Conservation (phyloP, 2,888 invertebrate genomes). For the Trachelus iudaicus region DNA sequence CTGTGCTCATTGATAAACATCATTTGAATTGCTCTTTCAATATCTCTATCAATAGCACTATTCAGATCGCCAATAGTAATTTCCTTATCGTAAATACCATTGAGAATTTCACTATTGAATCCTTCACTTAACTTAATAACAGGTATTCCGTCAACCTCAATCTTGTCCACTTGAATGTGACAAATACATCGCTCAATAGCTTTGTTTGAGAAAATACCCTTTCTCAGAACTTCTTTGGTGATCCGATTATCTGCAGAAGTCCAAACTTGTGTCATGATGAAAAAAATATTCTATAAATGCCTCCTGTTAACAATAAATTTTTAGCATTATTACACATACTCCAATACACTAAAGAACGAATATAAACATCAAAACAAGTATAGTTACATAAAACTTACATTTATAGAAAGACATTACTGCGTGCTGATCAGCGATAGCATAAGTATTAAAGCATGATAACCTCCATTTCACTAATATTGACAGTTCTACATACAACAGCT, state of each 20-base stretch:
- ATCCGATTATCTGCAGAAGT: constrained; percentile 36
- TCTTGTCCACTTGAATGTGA: constrained; percentile 40
- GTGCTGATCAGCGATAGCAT: neutral
- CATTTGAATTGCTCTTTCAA: constrained; percentile 69
- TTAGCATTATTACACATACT: neutral
- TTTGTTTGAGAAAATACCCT: constrained; percentile 39
- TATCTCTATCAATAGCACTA: constrained; percentile 67
- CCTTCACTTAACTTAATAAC: constrained; percentile 58
- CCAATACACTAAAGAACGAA: neutral
- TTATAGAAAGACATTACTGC: neutral
- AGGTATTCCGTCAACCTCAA: constrained; percentile 21
- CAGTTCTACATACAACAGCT: neutral
- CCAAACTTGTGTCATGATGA: constrained; percentile 10
- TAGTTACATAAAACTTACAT: neutral
- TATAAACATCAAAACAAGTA: neutral
- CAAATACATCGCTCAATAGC: constrained; percentile 53
- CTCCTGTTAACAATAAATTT: neutral
- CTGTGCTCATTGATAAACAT: constrained; percentile 69
- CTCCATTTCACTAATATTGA: neutral
- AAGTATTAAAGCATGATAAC: neutral
- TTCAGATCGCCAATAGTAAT: constrained; percentile 67
- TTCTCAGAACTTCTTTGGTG: constrained; percentile 44
- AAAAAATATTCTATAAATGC: neutral
- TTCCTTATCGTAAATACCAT: constrained; percentile 28
- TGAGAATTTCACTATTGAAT: constrained; percentile 65